Conservation (phyloP, 2,113 vertebrate genomes). For the Regulus satrapa region DNA sequence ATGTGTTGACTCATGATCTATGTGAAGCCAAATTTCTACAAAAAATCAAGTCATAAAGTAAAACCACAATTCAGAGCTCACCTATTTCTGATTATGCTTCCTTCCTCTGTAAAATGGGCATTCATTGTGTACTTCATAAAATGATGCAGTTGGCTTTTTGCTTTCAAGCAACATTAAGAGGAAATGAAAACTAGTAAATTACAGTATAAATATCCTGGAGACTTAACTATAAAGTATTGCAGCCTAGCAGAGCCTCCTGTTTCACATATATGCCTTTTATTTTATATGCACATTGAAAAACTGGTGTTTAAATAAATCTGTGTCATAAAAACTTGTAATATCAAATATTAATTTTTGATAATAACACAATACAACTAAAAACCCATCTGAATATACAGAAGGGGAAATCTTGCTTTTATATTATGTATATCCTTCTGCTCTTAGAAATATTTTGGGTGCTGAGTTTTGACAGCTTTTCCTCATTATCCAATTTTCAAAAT, state of each 20-base stretch:
- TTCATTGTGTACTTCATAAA: neutral
- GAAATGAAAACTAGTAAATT: neutral
- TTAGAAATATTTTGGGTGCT: constrained; percentile 8
- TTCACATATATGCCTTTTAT: neutral
- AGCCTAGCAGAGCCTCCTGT: neutral
- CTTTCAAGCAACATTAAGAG: neutral
- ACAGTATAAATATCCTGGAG: neutral
- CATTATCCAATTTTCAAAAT: neutral
- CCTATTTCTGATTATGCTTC: neutral
- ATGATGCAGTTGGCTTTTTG: neutral
- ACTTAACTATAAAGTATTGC: neutral
- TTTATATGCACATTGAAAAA: neutral
- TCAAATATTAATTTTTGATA: neutral
- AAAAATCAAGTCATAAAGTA: neutral
- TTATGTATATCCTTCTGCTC: neutral
- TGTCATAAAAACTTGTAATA: neutral
- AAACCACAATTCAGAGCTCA: neutral
- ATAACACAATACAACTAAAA: neutral
- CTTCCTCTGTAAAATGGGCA: neutral
- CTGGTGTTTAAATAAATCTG: neutral
- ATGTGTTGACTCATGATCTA: neutral
- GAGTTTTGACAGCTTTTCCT: constrained; percentile 37
- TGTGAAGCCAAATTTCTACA: neutral
- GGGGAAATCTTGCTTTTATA: neutral
- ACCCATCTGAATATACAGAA: neutral